Base-by-base conservation (phyloP, 2,113 vertebrate genomes). In the Amazona guildingii region DNA sequence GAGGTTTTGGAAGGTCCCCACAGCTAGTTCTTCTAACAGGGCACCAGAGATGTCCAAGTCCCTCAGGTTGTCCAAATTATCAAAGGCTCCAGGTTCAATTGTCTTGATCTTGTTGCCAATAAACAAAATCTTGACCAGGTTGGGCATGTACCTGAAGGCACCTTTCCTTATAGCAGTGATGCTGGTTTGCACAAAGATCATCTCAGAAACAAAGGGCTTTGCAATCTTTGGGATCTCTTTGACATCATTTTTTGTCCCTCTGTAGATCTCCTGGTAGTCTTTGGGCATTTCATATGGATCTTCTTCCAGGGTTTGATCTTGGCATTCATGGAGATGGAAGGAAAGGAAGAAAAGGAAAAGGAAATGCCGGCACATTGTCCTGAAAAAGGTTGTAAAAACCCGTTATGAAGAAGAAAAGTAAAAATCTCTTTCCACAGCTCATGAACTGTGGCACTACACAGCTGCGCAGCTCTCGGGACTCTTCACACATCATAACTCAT, bases 61-160 rank as follows among this genome's bases (percentile, higher is more conserved):
- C 17, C 20, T 91, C 37, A 98, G 92, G 25, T 97, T 78, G 20
- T 84, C 73, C 86, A 98, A 89, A 81, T 96, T 96, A 80, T 98
- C 98, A 94, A 99, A 99, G 33, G 98, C 98, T 73, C 98, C 98
- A 13, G 92, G 86, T 86, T 98, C 98, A 23, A 98, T 79, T 20
- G 77, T 91, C 48, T 77, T 49, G 12, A 98, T 97, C 10, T 89
- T 75, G 51, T 97, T 98, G 41, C 88, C 68, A 9, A 98, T 59
- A 83, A 98, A 98, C 10, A 98, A 97, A 75, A 99, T 83, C 46
- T 97, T 98, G 57, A 84, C 55, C 44, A 99, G 92, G 17, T 97
- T 91, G 35, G 97, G 86, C 94, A 96, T 98, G 88, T 95, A 88
- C 33, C 64, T 83, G 93, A 99, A 98, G 28, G 98, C 98, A 75